Conservation (phyloP, 2,888 invertebrate genomes). For the Pollenia labialis region DNA sequence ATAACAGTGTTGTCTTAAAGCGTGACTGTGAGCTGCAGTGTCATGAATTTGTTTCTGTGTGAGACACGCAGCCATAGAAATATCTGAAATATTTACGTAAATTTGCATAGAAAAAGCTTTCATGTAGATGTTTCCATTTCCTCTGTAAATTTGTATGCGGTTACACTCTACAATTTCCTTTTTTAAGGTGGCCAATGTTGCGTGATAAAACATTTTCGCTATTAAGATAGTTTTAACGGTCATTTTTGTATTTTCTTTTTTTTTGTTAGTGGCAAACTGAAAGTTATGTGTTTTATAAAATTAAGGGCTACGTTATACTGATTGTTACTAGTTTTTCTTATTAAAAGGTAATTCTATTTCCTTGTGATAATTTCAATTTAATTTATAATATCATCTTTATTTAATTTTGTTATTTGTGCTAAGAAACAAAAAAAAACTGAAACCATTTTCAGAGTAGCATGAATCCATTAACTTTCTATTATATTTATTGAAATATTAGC, state of each 20-base stretch:
- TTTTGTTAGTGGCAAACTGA: not conserved
- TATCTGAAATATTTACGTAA: not conserved
- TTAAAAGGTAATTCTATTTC: too few species aligned
- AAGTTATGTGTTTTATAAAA: too few species aligned
- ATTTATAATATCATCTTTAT: too few species aligned
- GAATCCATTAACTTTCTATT: too few species aligned
- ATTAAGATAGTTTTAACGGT: not conserved
- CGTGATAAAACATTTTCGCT: not conserved
- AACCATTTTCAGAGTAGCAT: too few species aligned
- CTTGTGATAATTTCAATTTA: too few species aligned
- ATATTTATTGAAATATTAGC: too few species aligned
- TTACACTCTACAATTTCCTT: conserved; percentile 26
- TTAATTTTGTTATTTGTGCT: too few species aligned
- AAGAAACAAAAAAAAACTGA: too few species aligned
- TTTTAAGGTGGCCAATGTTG: conserved; percentile 42
- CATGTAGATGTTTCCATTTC: conserved; percentile 19
- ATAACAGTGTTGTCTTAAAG: not conserved
- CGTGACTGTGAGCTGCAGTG: conserved; percentile 29
- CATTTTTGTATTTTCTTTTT: not conserved
- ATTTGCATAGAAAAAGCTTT: not conserved
- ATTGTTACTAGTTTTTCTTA: too few species aligned
- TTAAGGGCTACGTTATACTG: too few species aligned
- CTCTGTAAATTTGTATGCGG: conserved; percentile 46
- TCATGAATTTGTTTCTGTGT: not conserved
- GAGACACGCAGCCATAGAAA: not conserved